Evolutionary conservation across 2,113 vertebrate species (phyloP), one percentile per base, ranked within the genome.

Genomic region (Microcebus ravelobensis): DNA sequence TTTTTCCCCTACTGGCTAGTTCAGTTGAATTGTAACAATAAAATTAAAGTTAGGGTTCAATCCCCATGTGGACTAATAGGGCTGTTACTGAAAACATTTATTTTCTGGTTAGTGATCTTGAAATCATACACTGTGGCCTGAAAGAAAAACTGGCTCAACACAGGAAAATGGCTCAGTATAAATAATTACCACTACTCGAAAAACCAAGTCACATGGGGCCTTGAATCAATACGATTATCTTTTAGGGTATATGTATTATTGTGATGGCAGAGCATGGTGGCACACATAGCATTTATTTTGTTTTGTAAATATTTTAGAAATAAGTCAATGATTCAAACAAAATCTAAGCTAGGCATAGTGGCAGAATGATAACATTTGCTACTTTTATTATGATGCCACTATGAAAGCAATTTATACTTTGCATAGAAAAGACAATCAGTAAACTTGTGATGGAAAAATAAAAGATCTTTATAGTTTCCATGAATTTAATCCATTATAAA

Each of bases 221-320:
- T 61, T 63, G 50, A 14, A 23, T 67, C 42, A 70, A 13, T 3
- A 48, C 9, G 39, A 39, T 61, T 52, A 39, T 65, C 12, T 73
- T 68, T 89, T 15, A 21, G 9, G 14, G 5, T 39, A 2, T 50
- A 39, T n/a, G 6, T 45, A 59, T 67, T 29, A 71, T 1, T 0
- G 29, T 34, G 5, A 50, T 73, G 6, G n/a, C 39, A 77, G 6
- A 12, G 42, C 15, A 34, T 0, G 80, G 9, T 45, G 61, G 17
- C 21, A n/a, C 2, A 52, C 8, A 36, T 25, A 76, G 31, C 5
- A n/a, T 79, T 88, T 87, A 57, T 81, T 81, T 87, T 67, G 6
- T 48, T 76, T 94, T 80, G 4, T 45, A 94, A 95, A 61, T 93
- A 92, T 87, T 93, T 95, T 84, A 95, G 9, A 93, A 89, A 71